These are phyloP conservation scores for Eidolon dupreanum DNA, from an alignment of 2,797 vertebrate genomes.

Conservation along the genomic window DNA sequence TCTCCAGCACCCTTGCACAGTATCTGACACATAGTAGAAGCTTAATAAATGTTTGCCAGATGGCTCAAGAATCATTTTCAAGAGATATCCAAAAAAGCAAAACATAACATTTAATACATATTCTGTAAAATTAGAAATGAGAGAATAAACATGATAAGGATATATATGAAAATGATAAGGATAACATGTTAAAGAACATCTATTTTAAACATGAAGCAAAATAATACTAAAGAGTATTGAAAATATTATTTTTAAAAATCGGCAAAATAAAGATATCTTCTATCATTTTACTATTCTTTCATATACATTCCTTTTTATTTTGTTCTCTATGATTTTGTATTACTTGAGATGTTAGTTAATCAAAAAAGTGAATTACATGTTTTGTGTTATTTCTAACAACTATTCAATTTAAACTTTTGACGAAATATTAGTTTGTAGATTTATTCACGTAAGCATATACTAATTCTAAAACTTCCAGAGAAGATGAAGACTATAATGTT, in stretches of 20 bases:
- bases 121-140: conserved; percentile 14
- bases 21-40: not conserved
- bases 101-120: not conserved
- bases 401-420: not conserved
- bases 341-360: not conserved
- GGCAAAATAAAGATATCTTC: not conserved
- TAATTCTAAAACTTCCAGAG: not conserved
- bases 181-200: not conserved
- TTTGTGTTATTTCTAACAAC: conserved; percentile 5
- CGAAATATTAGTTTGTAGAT: not conserved
- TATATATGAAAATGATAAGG: conserved; percentile 10
- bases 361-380: not conserved
- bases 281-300: not conserved
- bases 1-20: not conserved
- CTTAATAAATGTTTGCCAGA: conserved; percentile 26
- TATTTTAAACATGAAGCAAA: conserved; percentile 44
- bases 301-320: not conserved
- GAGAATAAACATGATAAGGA: not conserved
- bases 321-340: not conserved
- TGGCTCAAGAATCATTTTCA: conserved; percentile 43
- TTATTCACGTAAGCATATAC: not conserved
- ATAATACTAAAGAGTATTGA: conserved; percentile 1
- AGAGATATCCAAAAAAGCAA: conserved; percentile 28
- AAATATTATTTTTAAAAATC: not conserved
- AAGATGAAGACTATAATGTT: not conserved